Conservation (phyloP, 2,888 invertebrate genomes). For the Melanotus villosus region DNA sequence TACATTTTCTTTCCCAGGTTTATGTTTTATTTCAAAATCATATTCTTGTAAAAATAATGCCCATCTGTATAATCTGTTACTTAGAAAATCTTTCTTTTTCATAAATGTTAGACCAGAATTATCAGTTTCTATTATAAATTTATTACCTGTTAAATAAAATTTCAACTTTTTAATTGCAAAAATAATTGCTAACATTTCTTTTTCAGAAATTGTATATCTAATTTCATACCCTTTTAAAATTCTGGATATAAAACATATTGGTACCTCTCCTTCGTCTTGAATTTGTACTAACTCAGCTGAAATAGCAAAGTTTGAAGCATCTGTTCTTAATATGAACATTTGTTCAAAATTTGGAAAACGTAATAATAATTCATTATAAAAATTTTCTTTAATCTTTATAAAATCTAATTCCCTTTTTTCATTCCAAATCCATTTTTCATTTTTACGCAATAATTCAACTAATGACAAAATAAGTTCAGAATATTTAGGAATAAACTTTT, state of each 20-base stretch:
- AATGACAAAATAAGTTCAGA: not conserved
- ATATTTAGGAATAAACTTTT: not conserved
- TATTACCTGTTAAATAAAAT: no score
- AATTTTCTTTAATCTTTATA: not conserved
- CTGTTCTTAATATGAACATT: constrained; percentile 1
- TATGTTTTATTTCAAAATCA: not conserved
- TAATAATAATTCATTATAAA: not conserved
- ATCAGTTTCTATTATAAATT: no score
- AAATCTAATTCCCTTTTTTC: not conserved
- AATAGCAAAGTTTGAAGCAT: not conserved
- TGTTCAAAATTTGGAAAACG: not conserved
- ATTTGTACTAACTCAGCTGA: not conserved
- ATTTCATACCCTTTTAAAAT: not conserved
- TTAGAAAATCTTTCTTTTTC: not conserved
- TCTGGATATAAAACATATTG: constrained; percentile 23
- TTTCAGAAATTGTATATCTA: not conserved
- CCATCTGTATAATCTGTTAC: not conserved
- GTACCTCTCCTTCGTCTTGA: not conserved
- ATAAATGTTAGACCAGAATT: no score
- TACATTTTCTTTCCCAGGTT: not conserved
- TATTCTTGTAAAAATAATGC: not conserved
- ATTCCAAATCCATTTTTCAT: constrained; percentile 2
- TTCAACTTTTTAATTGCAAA: no score
- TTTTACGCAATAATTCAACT: not conserved
- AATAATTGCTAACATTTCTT: not conserved